Percentiles rank a stretch among this genome's conserved stretches.
Conservation (phyloP, 2,797 vertebrate genomes). For the Leptoclinus maculatus region DNA sequence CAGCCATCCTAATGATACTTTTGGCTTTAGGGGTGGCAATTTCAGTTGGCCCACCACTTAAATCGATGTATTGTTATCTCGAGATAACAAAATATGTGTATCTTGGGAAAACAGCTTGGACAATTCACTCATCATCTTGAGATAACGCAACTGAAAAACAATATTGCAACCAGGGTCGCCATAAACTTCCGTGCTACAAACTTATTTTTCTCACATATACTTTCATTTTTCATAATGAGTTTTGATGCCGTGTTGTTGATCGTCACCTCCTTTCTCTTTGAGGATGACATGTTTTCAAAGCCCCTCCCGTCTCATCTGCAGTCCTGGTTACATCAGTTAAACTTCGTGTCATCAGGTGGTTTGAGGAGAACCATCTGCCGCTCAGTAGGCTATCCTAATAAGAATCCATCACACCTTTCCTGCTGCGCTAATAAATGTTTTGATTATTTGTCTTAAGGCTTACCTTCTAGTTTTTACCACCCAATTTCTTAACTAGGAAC, state of each 20-base stretch:
- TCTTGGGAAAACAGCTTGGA: background rate
- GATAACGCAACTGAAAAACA: background rate
- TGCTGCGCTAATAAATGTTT: background rate
- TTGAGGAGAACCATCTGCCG: slow-evolving; percentile 1
- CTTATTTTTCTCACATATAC: background rate
- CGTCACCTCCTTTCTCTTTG: background rate
- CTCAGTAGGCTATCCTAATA: background rate
- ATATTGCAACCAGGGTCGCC: background rate
- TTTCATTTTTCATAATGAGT: background rate
- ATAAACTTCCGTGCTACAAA: background rate
- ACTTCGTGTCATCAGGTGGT: background rate
- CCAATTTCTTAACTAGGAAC: background rate
- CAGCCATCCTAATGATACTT: background rate
- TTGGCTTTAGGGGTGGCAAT: background rate
- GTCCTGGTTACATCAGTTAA: background rate
- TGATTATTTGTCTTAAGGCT: background rate
- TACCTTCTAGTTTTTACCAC: background rate
- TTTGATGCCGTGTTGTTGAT: background rate
- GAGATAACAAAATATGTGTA: background rate
- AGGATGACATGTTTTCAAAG: slow-evolving; percentile 4
- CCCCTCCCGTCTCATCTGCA: background rate
- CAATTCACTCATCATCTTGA: background rate
- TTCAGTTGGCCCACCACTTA: background rate
- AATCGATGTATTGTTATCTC: background rate
- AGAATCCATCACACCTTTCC: background rate